phyloP scores from a whole-genome alignment of 2,113 vertebrate genomes.

The Seriola quinqueradiata region DNA sequence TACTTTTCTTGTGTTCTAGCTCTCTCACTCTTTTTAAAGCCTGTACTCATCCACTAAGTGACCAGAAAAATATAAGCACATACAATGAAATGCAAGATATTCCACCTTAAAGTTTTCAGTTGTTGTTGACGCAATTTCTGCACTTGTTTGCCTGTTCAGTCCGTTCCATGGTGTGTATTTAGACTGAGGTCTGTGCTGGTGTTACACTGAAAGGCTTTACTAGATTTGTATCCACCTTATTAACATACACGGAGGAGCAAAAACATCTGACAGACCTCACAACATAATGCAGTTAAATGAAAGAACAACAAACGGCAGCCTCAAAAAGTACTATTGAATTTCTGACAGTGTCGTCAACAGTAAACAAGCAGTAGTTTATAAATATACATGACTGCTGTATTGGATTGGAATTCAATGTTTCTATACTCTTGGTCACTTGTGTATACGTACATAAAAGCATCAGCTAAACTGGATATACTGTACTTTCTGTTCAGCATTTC shows the following conservation, averaged over 20 bases:
- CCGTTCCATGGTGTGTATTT: background rate
- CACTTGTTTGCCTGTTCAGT: background rate
- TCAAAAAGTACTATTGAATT: background rate
- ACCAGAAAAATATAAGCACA: slow-evolving; percentile 6
- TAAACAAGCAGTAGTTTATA: background rate
- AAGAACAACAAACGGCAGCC: background rate
- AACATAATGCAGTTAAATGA: background rate
- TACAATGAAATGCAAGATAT: background rate
- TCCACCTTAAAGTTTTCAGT: background rate
- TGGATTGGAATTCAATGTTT: background rate
- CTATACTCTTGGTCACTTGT: background rate
- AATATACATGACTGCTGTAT: background rate
- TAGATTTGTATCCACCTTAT: slow-evolving; percentile 4
- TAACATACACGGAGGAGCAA: background rate
- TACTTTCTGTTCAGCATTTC: background rate
- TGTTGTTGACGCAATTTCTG: background rate
- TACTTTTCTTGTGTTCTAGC: slow-evolving; percentile 15
- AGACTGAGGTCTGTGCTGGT: background rate
- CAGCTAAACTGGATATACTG: background rate
- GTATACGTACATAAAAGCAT: background rate
- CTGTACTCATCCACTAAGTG: background rate
- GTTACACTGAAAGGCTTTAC: background rate
- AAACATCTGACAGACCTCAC: background rate
- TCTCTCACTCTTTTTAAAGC: background rate
- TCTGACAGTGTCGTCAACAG: background rate